Conservation (phyloP, 37 sponge, comb jelly and placozoan species). For the Theonella swinhoei region DNA sequence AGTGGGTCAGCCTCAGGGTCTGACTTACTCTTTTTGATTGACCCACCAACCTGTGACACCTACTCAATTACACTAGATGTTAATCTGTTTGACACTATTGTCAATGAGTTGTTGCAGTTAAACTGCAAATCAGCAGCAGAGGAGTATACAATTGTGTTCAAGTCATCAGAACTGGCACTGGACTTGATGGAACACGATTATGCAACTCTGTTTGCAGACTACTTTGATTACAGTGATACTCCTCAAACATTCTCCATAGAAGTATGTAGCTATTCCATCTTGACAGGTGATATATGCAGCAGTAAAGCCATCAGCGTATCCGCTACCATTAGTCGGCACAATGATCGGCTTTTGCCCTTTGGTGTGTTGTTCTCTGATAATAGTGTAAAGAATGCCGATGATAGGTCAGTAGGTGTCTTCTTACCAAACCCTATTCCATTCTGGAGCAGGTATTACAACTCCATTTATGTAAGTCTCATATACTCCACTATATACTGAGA, state of each 20-base stretch:
- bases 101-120: background rate
- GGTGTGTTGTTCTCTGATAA: background rate
- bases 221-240: background rate
- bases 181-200: background rate
- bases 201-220: background rate
- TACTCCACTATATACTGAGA: too few relatives aligned
- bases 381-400: background rate
- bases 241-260: background rate
- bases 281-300: background rate
- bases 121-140: background rate
- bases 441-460: background rate
- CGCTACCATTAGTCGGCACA: background rate
- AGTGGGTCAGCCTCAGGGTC: background rate
- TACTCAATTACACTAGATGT: background rate
- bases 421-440: conserved; percentile 9
- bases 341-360: conserved; percentile 22
- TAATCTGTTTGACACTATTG: background rate
- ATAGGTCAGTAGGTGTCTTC: background rate
- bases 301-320: background rate
- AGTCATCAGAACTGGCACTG: background rate
- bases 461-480: conserved; percentile 25
- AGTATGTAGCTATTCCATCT: background rate
- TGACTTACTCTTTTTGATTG: background rate
- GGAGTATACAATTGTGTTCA: background rate
- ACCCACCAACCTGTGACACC: background rate